Evolutionary conservation across 1,140 invertebrate species (phyloP).

Genomic region (Delia radicum): DNA sequence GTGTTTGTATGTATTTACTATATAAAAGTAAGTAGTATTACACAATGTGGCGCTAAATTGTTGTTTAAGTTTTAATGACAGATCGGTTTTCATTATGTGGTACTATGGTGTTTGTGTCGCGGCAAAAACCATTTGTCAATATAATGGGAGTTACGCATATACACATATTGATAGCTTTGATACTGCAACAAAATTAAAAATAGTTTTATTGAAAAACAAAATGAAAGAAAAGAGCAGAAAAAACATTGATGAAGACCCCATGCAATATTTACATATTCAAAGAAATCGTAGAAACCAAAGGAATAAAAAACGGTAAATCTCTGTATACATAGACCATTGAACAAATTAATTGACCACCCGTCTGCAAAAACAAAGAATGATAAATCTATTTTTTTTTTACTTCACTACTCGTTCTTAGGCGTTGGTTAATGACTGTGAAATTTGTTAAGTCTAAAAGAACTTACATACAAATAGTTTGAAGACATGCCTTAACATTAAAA

Average conservation of each 20-base stretch:
- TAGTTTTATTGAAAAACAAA: neutral
- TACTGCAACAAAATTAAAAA: neutral
- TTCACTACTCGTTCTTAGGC: no score
- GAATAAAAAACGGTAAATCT: neutral
- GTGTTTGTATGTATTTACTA: neutral
- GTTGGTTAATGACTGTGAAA: no score
- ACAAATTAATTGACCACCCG: conserved; percentile 6
- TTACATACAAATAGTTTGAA: no score
- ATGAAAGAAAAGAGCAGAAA: neutral
- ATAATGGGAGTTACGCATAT: conserved; percentile 21
- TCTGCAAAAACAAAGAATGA: neutral
- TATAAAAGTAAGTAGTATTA: no score
- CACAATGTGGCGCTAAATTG: conserved; percentile 24
- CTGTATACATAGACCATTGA: neutral
- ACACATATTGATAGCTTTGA: neutral
- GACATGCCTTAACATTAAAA: no score
- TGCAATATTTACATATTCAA: neutral
- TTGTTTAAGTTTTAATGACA: conserved; percentile 29
- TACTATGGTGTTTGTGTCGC: neutral
- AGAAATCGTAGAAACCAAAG: neutral
- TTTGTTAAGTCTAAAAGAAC: no score
- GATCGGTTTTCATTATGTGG: conserved; percentile 28
- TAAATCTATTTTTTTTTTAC: no score
- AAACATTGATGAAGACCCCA: neutral
- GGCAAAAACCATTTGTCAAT: conserved; percentile 28